These are phyloP conservation scores for Stomatorhinus walkeri DNA, from an alignment of 2,797 vertebrate species.

Conservation along the genomic window DNA sequence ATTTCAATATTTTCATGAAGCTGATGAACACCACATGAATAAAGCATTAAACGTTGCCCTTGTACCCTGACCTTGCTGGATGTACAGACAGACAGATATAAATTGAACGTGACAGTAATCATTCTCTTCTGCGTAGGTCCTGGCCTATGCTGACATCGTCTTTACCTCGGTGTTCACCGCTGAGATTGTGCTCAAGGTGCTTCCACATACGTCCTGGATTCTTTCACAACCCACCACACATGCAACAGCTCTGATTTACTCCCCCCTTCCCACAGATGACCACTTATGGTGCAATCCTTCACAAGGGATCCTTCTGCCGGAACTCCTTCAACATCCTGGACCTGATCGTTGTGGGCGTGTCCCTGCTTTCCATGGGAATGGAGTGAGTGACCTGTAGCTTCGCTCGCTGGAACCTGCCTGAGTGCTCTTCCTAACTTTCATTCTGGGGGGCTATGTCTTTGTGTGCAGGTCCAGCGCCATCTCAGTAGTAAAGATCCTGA, in stretches of 20 bases:
- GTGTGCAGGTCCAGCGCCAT: constrained; percentile 77
- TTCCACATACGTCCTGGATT: background rate
- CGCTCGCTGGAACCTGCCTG: background rate
- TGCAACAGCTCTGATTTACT: background rate
- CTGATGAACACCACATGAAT: background rate
- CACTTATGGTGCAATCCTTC: constrained; percentile 85
- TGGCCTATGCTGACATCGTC: constrained; percentile 77
- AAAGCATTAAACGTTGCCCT: background rate
- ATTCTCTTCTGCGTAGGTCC: constrained; percentile 55
- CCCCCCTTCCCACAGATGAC: constrained; percentile 71
- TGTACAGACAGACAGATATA: background rate
- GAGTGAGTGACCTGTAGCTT: constrained; percentile 63
- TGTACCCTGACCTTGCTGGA: background rate
- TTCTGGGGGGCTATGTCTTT: background rate
- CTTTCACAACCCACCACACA: background rate
- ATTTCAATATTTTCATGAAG: background rate
- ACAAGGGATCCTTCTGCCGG: constrained; percentile 93
- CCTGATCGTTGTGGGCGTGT: constrained; percentile 88
- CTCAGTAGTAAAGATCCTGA: constrained; percentile 90
- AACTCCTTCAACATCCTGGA: constrained; percentile 97
- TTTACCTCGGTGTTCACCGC: constrained; percentile 90
- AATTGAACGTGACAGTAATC: background rate
- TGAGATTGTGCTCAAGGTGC: constrained; percentile 86
- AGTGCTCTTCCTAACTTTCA: background rate
- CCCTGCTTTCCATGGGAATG: constrained; percentile 85